Evolutionary conservation across 1,140 invertebrate genomes (phyloP).

Genomic region (Lasaia peninsularis): DNA sequence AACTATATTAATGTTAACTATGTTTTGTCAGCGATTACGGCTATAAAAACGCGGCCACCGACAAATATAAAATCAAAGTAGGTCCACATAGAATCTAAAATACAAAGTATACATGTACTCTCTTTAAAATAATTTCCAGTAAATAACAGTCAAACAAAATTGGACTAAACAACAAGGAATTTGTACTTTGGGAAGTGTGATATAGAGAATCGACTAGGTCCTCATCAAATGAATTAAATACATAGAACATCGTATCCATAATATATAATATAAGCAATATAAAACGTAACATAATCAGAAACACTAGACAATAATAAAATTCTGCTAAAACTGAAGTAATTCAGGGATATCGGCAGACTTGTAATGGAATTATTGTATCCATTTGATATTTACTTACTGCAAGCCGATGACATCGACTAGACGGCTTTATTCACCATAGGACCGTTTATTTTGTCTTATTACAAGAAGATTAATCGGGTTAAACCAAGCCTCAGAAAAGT

Average conservation of each 20-base stretch:
- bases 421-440: conserved; percentile 33
- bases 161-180: conserved; percentile 79
- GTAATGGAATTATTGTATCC: conserved; percentile 42
- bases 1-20: conserved; percentile 38
- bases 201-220: conserved; percentile 78
- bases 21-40: conserved; percentile 31
- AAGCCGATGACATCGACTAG: conserved; percentile 62
- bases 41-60: conserved; percentile 19
- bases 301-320: conserved; percentile 75
- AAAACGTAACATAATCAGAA: conserved; percentile 77
- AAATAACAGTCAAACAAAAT: conserved; percentile 78
- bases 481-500: background rate
- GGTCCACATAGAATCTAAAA: conserved; percentile 27
- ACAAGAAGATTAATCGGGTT: background rate
- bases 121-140: conserved; percentile 74
- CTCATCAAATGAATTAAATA: conserved; percentile 77
- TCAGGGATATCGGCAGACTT: conserved; percentile 54
- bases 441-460: conserved; percentile 1
- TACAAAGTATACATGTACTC: conserved; percentile 33
- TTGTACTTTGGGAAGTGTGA: conserved; percentile 79
- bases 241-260: conserved; percentile 75
- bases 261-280: conserved; percentile 77
- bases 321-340: conserved; percentile 76
- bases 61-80: conserved; percentile 30
- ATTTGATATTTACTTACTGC: conserved; percentile 30